Conservation (phyloP, 2,797 vertebrate species). For the Labeo calbasu region DNA sequence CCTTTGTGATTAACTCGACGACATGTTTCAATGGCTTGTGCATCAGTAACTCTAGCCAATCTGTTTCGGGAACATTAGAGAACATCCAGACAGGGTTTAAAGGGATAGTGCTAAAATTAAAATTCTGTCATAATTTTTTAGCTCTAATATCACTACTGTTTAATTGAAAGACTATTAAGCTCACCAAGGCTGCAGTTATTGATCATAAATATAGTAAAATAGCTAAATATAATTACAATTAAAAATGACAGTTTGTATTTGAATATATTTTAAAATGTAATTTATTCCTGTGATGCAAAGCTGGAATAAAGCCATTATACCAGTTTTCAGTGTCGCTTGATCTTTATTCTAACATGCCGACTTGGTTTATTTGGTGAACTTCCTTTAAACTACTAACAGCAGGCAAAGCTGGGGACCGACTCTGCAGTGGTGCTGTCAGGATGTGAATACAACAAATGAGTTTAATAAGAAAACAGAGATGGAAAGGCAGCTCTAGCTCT, state of each 20-base stretch:
- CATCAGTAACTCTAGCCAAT: slow-evolving; percentile 26
- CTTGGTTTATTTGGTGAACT: neutral
- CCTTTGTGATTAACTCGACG: slow-evolving; percentile 34
- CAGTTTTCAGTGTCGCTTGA: neutral
- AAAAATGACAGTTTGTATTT: neutral
- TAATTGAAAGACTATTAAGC: neutral
- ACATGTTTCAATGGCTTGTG: slow-evolving; percentile 21
- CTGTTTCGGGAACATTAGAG: slow-evolving; percentile 15
- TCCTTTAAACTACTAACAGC: neutral
- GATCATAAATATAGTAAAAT: neutral
- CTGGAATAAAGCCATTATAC: neutral
- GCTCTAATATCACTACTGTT: neutral
- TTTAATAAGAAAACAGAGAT: slow-evolving; percentile 16
- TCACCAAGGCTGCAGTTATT: neutral
- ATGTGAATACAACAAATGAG: slow-evolving; percentile 20
- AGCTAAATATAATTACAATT: neutral
- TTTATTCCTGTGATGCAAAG: neutral
- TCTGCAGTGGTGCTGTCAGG: slow-evolving; percentile 12
- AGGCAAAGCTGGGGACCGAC: neutral
- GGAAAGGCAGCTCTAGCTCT: slow-evolving; percentile 13
- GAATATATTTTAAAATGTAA: neutral
- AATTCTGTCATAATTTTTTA: neutral
- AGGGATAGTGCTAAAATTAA: neutral
- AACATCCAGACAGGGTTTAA: neutral
- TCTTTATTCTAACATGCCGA: neutral